A percentile compares a stretch with the other conserved stretches of the same genome.
phyloP scores from a whole-genome alignment of 2,113 vertebrate genomes.

The Rhabdomys dilectus region DNA sequence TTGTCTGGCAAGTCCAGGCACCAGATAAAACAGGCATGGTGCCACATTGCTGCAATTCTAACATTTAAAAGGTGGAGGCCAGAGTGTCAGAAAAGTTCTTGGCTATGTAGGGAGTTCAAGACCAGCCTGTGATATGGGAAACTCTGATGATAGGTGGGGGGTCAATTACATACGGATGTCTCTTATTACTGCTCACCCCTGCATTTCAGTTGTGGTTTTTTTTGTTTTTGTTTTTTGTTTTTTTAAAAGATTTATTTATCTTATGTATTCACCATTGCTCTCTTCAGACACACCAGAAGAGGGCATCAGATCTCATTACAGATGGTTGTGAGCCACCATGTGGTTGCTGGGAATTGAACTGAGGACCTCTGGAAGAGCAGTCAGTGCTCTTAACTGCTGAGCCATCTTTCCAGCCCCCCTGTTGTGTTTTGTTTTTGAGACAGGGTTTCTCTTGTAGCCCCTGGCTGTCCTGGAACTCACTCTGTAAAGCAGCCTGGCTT shows the following conservation, averaged over 20 bases:
- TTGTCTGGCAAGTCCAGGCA: not conserved
- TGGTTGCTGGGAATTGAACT: no score
- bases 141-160: not conserved
- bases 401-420: no score
- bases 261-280: no score
- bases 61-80: not conserved
- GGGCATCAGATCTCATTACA: no score
- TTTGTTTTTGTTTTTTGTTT: no score
- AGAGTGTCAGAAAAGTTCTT: not conserved
- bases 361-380: no score
- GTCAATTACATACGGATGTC: not conserved
- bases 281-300: no score
- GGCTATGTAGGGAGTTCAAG: not conserved
- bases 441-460: not conserved
- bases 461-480: not conserved
- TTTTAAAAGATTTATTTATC: no score
- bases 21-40: not conserved
- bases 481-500: not conserved
- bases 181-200: not conserved
- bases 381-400: no score
- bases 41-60: not conserved
- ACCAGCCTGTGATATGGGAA: not conserved
- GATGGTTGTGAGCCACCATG: no score
- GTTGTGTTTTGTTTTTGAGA: not conserved
- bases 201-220: no score